Evolutionary conservation across 1,140 invertebrate genomes (phyloP).

Genomic region (Lepidurus arcticus): DNA sequence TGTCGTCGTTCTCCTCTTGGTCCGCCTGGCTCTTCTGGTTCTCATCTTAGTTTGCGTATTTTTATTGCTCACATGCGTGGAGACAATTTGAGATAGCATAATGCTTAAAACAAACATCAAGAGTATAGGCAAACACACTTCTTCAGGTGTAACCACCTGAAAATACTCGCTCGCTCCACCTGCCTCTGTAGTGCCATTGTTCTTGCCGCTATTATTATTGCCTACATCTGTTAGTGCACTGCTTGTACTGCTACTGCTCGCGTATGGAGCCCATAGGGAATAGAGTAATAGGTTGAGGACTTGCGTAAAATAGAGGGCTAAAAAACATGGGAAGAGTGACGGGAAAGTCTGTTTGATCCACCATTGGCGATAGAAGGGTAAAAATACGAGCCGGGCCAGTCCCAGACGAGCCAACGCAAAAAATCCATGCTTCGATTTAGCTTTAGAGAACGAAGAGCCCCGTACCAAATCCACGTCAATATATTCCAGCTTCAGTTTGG

Average conservation of each 20-base stretch:
- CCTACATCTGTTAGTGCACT: background rate
- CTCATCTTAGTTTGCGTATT: background rate
- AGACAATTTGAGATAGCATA: constrained; percentile 82
- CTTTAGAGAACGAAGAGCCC: constrained; percentile 85
- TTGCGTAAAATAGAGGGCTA: constrained; percentile 71
- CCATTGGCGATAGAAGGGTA: constrained; percentile 77
- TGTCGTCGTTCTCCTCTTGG: background rate
- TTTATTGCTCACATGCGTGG: constrained; percentile 39
- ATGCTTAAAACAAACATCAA: constrained; percentile 75
- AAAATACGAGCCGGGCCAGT: constrained; percentile 66
- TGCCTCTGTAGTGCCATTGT: background rate
- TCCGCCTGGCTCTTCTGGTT: background rate
- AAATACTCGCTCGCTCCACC: constrained; percentile 36
- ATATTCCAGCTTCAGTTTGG: constrained; percentile 81
- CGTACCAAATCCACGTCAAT: constrained; percentile 93
- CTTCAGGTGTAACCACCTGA: constrained; percentile 53
- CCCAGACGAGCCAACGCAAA: constrained; percentile 72
- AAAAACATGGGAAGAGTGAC: constrained; percentile 62
- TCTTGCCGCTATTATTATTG: constrained; percentile 13
- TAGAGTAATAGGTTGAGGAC: constrained; percentile 61
- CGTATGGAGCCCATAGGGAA: constrained; percentile 43
- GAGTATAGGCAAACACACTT: constrained; percentile 67
- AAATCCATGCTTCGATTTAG: constrained; percentile 82
- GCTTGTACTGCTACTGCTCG: background rate
- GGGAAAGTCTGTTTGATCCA: constrained; percentile 80